These are phyloP conservation scores for Clarias pachynema DNA, from an alignment of 2,797 vertebrate genomes.

Conservation along the genomic window DNA sequence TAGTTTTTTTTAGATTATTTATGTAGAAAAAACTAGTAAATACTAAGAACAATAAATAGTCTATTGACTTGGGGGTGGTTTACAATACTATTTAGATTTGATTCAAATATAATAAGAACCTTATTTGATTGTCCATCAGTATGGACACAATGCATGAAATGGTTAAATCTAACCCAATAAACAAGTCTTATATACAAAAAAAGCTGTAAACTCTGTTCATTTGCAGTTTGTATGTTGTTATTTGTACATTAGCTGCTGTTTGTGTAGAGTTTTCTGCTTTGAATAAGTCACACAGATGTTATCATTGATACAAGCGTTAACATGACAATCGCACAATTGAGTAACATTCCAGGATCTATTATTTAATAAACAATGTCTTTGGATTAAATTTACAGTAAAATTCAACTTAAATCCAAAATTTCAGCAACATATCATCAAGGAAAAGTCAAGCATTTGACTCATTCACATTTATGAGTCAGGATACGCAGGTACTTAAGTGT, in stretches of 20 bases:
- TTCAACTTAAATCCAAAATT: background rate
- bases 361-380: background rate
- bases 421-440: background rate
- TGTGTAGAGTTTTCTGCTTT: background rate
- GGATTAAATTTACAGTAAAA: background rate
- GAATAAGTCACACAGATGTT: slow-evolving; percentile 6
- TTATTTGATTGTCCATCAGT: too few relatives aligned
- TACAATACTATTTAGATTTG: too few relatives aligned
- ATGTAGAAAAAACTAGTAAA: too few relatives aligned
- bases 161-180: background rate
- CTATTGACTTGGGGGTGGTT: too few relatives aligned
- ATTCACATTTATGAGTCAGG: background rate
- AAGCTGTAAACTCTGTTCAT: background rate
- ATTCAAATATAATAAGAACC: too few relatives aligned
- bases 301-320: background rate
- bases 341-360: background rate
- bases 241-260: background rate
- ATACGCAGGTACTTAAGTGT: background rate
- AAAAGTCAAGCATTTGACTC: background rate
- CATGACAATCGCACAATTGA: background rate
- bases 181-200: background rate
- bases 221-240: background rate
- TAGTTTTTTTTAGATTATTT: too few relatives aligned
- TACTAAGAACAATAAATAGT: too few relatives aligned
- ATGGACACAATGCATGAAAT: too few relatives aligned